A percentile compares a stretch with the other conserved stretches of the same genome.
These are phyloP conservation scores for Hyalella azteca DNA, from an alignment of 2,888 invertebrate genomes.

Conservation along the genomic window DNA sequence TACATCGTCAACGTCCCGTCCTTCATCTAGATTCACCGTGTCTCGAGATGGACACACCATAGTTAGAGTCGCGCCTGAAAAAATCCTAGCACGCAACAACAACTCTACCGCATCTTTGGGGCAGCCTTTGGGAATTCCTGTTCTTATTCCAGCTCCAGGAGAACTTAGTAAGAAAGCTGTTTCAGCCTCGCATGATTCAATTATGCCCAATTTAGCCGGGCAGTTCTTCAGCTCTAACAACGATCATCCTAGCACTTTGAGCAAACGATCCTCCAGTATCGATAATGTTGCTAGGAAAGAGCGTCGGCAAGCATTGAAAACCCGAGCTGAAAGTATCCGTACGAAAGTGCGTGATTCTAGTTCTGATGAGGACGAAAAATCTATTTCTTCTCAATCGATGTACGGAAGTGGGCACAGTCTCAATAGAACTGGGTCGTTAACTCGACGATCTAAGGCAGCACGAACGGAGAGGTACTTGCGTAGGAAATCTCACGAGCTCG, in stretches of 20 bases:
- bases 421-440: conserved; percentile 45
- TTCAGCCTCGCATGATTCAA: conserved; percentile 56
- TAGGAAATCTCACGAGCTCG: conserved; percentile 56
- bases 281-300: conserved; percentile 55
- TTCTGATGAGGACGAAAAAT: conserved; percentile 54
- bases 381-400: conserved; percentile 53
- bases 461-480: conserved; percentile 57
- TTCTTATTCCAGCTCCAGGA: conserved; percentile 40
- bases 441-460: conserved; percentile 50
- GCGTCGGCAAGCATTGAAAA: conserved; percentile 53
- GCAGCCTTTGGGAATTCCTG: conserved; percentile 52
- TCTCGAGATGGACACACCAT: neutral
- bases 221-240: conserved; percentile 38
- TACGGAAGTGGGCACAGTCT: conserved; percentile 54
- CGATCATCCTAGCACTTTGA: conserved; percentile 39
- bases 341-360: conserved; percentile 47
- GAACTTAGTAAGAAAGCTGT: conserved; percentile 42
- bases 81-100: neutral
- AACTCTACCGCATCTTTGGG: neutral
- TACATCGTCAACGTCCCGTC: neutral
- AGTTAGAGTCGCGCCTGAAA: conserved; percentile 1
- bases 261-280: conserved; percentile 50
- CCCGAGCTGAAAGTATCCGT: conserved; percentile 52
- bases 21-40: neutral
- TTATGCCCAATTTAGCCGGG: conserved; percentile 41